phyloP scores from a whole-genome alignment of 2,113 vertebrate species.

The Hepsetus odoe region DNA sequence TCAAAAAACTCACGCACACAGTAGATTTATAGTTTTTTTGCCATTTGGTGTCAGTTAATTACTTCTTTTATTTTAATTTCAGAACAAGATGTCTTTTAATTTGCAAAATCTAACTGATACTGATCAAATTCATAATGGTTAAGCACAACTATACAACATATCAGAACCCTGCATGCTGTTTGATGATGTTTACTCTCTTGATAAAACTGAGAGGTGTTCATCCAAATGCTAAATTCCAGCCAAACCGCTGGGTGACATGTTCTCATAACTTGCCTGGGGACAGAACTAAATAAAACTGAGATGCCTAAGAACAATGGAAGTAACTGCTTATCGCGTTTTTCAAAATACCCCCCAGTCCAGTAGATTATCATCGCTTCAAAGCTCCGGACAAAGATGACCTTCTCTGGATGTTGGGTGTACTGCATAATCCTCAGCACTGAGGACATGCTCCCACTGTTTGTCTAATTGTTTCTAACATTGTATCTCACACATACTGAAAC shows the following conservation, averaged over 20 bases:
- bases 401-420: constrained; percentile 41
- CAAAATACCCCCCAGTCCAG: constrained; percentile 29
- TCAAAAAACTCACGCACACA: too few species aligned
- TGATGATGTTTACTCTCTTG: background rate
- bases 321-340: constrained; percentile 45
- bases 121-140: too few species aligned
- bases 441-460: constrained; percentile 70
- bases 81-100: too few species aligned
- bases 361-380: constrained; percentile 45
- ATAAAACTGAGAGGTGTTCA: background rate
- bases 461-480: constrained; percentile 76
- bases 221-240: constrained; percentile 13
- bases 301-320: constrained; percentile 26
- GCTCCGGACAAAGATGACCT: constrained; percentile 48
- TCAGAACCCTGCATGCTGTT: background rate
- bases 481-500: constrained; percentile 17
- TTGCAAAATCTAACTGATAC: background rate
- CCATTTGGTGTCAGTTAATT: too few species aligned
- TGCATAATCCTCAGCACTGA: constrained; percentile 41
- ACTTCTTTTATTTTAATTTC: too few species aligned
- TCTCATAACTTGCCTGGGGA: constrained; percentile 26
- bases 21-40: too few species aligned
- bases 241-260: background rate
- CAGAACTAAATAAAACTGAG: background rate
- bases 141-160: background rate